Evolutionary conservation across 2,888 invertebrate genomes (phyloP).

Genomic region (Noctua fimbriata): DNA sequence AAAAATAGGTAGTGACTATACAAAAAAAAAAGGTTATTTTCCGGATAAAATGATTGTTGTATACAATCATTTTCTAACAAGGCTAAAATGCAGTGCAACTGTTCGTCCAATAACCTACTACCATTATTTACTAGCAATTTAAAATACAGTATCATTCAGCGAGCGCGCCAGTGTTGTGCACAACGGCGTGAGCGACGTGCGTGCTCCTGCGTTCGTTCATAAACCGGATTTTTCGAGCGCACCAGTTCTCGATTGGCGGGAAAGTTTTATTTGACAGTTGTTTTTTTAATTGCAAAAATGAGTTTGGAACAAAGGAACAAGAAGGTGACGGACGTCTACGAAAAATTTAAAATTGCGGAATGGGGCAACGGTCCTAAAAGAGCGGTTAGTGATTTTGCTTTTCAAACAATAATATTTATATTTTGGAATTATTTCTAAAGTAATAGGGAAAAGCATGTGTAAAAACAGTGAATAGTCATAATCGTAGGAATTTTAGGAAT

Average conservation of each 20-base stretch:
- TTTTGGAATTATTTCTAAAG: constrained; percentile 4
- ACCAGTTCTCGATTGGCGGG: constrained; percentile 76
- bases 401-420: constrained; percentile 38
- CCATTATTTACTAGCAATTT: constrained; percentile 74
- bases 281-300: constrained; percentile 76
- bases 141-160: constrained; percentile 73
- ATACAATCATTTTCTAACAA: constrained; percentile 67
- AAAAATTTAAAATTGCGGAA: constrained; percentile 85
- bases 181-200: constrained; percentile 79
- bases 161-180: constrained; percentile 77
- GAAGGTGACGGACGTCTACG: constrained; percentile 86
- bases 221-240: constrained; percentile 70
- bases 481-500: background rate
- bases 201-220: constrained; percentile 72
- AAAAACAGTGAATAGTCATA: background rate
- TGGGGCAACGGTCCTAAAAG: constrained; percentile 81
- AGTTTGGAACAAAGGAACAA: constrained; percentile 86
- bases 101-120: constrained; percentile 67
- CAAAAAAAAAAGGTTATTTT: constrained; percentile 59
- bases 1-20: constrained; percentile 43
- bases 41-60: constrained; percentile 40
- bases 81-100: constrained; percentile 66
- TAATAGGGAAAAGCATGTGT: background rate
- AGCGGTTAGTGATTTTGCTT: constrained; percentile 77
- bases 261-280: constrained; percentile 74